Conservation (phyloP, 2,113 vertebrate species). For the Ailurus styani region DNA sequence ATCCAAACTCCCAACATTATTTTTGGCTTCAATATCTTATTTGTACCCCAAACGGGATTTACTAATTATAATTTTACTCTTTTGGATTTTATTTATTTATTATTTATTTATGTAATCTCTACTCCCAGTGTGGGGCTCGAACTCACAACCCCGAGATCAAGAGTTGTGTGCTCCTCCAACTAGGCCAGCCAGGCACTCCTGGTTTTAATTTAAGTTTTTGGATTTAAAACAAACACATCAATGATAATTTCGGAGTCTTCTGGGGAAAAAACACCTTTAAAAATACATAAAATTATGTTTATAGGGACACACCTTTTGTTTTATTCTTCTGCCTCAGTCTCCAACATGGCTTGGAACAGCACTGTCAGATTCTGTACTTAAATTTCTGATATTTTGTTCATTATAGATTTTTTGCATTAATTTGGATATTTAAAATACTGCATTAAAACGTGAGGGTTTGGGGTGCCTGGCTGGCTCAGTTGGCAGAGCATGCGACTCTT, state of each 20-base stretch:
- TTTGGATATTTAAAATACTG: not conserved
- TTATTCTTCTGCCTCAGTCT: constrained; percentile 9
- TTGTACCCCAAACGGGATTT: constrained; percentile 34
- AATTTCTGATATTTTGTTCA: not conserved
- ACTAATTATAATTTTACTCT: constrained; percentile 28
- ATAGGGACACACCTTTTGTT: not conserved
- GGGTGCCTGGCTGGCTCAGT: not conserved
- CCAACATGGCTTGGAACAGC: not conserved
- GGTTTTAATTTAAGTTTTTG: not conserved
- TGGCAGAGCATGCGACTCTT: not conserved
- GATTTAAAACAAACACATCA: not conserved
- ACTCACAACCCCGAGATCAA: not conserved
- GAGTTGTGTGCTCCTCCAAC: not conserved
- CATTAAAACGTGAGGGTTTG: not conserved
- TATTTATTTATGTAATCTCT: not conserved
- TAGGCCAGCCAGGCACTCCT: not conserved
- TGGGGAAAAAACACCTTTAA: not conserved
- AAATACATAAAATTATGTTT: not conserved
- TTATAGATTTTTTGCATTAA: not conserved
- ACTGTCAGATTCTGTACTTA: not conserved
- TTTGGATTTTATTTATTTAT: not conserved
- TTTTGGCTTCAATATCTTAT: constrained; percentile 15
- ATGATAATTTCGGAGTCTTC: not conserved
- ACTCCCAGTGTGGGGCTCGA: not conserved
- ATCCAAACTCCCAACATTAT: constrained; percentile 35